These are phyloP conservation scores for Galaxias olidus DNA, from an alignment of 2,797 vertebrate species.

Conservation along the genomic window DNA sequence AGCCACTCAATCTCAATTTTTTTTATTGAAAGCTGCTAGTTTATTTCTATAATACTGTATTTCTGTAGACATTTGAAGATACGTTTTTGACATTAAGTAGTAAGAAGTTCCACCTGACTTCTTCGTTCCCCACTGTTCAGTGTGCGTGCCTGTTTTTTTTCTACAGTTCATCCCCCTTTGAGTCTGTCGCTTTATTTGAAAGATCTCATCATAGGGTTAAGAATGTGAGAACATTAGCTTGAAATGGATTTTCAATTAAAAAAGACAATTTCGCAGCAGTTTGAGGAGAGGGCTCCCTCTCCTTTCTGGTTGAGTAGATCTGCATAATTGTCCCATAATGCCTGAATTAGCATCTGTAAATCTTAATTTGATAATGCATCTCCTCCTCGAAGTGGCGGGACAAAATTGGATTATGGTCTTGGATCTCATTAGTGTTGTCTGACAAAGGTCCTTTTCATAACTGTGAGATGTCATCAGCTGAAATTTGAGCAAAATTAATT, in stretches of 20 bases:
- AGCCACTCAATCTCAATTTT: too few relatives aligned
- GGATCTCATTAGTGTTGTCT: slow-evolving; percentile 75
- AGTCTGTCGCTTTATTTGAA: slow-evolving; percentile 28
- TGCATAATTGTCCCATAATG: slow-evolving; percentile 76
- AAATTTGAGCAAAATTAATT: slow-evolving; percentile 71
- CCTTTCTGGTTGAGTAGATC: slow-evolving; percentile 61
- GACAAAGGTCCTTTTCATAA: slow-evolving; percentile 76
- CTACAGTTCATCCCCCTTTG: not conserved
- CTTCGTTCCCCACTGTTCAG: too few relatives aligned
- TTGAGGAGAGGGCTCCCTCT: slow-evolving; percentile 57
- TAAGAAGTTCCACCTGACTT: too few relatives aligned
- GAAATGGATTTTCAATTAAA: slow-evolving; percentile 64
- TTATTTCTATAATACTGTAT: too few relatives aligned
- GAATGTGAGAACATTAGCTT: slow-evolving; percentile 43
- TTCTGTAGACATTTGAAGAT: too few relatives aligned
- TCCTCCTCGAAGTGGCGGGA: slow-evolving; percentile 62
- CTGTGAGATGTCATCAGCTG: slow-evolving; percentile 68
- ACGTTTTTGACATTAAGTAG: too few relatives aligned
- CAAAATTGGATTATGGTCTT: slow-evolving; percentile 71
- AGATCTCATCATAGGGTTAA: slow-evolving; percentile 42
- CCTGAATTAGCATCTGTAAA: slow-evolving; percentile 77
- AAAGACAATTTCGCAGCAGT: slow-evolving; percentile 58
- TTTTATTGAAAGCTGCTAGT: too few relatives aligned
- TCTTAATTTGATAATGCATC: slow-evolving; percentile 78
- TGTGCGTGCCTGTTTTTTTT: not conserved